Conservation (phyloP, 2,113 vertebrate genomes). For the Terrapene triunguis region DNA sequence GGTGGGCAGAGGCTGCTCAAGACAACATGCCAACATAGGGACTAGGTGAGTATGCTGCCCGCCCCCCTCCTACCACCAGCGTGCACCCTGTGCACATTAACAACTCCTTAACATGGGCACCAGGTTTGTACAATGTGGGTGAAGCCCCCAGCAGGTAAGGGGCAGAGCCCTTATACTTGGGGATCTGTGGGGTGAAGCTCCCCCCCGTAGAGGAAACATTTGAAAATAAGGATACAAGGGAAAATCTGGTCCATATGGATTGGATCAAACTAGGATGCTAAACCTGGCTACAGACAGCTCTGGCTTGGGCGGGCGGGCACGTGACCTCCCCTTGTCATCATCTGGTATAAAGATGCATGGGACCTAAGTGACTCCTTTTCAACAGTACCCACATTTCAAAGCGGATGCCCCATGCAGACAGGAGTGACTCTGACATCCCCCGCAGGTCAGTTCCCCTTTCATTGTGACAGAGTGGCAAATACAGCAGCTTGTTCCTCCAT, state of each 20-base stretch:
- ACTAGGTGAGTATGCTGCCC: neutral
- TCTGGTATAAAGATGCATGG: neutral
- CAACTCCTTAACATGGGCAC: neutral
- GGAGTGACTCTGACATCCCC: neutral
- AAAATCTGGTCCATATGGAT: neutral
- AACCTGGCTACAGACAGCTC: neutral
- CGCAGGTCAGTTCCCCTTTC: too few relatives aligned
- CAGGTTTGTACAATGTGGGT: neutral
- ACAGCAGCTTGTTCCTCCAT: neutral
- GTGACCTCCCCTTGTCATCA: neutral
- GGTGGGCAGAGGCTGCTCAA: neutral
- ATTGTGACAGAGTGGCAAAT: neutral
- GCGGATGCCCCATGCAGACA: neutral
- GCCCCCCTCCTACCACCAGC: neutral
- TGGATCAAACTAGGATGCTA: neutral
- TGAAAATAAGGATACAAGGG: neutral
- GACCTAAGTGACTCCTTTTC: neutral
- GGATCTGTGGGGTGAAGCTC: neutral
- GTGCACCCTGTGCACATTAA: neutral
- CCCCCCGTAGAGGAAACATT: neutral
- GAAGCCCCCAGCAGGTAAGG: neutral
- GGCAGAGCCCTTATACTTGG: neutral
- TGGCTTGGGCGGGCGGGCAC: neutral
- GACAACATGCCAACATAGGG: neutral
- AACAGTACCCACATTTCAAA: neutral